Percentiles rank a stretch among this genome's conserved stretches.
phyloP scores from a whole-genome alignment of 2,888 invertebrate genomes.

The Aporophyla nigra region DNA sequence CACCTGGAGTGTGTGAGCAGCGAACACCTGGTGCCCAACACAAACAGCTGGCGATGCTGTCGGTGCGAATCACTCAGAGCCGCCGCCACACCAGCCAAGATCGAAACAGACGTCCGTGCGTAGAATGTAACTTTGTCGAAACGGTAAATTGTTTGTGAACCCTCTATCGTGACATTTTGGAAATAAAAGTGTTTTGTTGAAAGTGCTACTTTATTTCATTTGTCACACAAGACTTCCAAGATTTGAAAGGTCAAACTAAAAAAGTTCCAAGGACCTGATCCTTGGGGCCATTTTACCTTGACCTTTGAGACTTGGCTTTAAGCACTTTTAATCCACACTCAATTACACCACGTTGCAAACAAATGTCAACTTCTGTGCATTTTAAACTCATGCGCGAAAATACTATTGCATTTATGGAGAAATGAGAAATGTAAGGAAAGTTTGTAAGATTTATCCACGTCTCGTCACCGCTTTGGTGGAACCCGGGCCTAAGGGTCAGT shows the following conservation, averaged over 20 bases:
- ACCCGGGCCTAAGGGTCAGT: too few species aligned
- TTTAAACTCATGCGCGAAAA: not conserved
- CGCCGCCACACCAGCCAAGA: constrained; percentile 58
- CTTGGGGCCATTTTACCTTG: not conserved
- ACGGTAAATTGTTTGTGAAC: constrained; percentile 60
- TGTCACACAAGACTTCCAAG: not conserved
- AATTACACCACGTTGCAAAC: not conserved
- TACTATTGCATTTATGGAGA: not conserved
- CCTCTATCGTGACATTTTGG: constrained; percentile 39
- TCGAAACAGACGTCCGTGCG: constrained; percentile 71
- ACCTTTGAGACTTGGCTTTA: not conserved
- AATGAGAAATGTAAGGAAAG: not conserved
- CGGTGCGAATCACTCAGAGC: constrained; percentile 74
- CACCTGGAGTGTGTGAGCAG: constrained; percentile 84
- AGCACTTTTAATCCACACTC: not conserved
- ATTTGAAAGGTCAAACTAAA: not conserved
- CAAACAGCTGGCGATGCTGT: constrained; percentile 82
- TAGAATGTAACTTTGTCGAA: constrained; percentile 62
- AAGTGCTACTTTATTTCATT: constrained; percentile 33
- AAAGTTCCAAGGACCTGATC: too few species aligned
- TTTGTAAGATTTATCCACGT: too few species aligned
- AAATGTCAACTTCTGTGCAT: not conserved
- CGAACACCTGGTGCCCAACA: constrained; percentile 77
- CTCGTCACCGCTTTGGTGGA: too few species aligned
- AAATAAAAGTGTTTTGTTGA: constrained; percentile 56